Evolutionary conservation across 2,113 vertebrate genomes (phyloP).

Genomic region (rabbit (Oryctolagus cuniculus)): DNA sequence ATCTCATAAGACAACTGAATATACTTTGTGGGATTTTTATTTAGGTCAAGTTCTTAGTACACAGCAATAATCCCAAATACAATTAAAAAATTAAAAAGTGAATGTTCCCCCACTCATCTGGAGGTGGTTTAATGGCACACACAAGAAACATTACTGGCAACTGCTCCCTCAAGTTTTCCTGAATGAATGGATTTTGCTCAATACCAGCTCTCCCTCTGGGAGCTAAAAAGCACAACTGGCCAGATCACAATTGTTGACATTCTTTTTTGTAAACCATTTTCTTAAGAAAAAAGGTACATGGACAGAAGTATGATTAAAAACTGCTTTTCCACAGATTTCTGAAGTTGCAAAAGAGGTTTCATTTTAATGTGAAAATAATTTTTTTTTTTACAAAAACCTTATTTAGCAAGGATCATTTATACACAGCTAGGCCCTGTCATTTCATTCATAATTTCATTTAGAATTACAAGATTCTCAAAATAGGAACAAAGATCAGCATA

Average conservation of each 20-base stretch:
- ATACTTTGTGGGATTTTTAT: slow-evolving; percentile 89
- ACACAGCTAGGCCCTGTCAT: slow-evolving; percentile 81
- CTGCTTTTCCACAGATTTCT: slow-evolving; percentile 85
- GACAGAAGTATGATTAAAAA: slow-evolving; percentile 86
- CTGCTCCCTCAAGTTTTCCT: slow-evolving; percentile 78
- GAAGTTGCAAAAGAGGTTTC: slow-evolving; percentile 86
- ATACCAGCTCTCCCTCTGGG: slow-evolving; percentile 49
- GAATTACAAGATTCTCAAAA: slow-evolving; percentile 65
- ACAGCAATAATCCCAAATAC: slow-evolving; percentile 91
- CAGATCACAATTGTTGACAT: slow-evolving; percentile 74
- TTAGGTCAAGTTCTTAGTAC: slow-evolving; percentile 91
- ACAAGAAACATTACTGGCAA: slow-evolving; percentile 82
- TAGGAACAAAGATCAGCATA: slow-evolving; percentile 47
- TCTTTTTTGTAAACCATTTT: slow-evolving; percentile 78
- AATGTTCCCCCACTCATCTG: slow-evolving; percentile 83
- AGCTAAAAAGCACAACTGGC: slow-evolving; percentile 76
- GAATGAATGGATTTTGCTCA: slow-evolving; percentile 29
- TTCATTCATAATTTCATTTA: slow-evolving; percentile 59
- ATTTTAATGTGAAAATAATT: slow-evolving; percentile 89
- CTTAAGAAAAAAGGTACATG: slow-evolving; percentile 80
- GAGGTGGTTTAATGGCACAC: slow-evolving; percentile 88
- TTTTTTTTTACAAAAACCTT: slow-evolving; percentile 82
- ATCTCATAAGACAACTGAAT: slow-evolving; percentile 72
- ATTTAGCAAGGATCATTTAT: slow-evolving; percentile 82
- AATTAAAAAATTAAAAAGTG: slow-evolving; percentile 89